Percentiles rank a stretch among this genome's conserved stretches.
phyloP scores from a whole-genome alignment of 2,888 invertebrate genomes.

The Diarsia dahlii region DNA sequence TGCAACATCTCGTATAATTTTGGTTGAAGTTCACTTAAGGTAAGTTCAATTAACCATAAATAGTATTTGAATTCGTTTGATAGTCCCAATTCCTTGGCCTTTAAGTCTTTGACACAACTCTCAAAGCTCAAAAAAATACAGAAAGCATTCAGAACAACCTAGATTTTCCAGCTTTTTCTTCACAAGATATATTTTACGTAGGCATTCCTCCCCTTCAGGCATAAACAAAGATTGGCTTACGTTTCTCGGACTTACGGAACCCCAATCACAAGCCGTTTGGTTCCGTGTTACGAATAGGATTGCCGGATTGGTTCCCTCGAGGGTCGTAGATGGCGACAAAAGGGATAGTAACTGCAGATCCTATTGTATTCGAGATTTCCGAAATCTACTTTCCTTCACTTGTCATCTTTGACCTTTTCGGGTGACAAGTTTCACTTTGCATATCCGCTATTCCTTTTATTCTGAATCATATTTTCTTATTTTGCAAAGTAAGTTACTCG shows the following conservation, averaged over 20 bases:
- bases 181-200: not conserved
- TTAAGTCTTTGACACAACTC: too few species aligned
- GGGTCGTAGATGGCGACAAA: slow-evolving; percentile 30
- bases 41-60: too few species aligned
- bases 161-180: slow-evolving; percentile 7
- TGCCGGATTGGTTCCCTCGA: slow-evolving; percentile 38
- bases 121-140: not conserved
- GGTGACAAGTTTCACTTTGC: slow-evolving; percentile 22
- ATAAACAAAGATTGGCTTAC: slow-evolving; percentile 33
- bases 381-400: slow-evolving; percentile 47
- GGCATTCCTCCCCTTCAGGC: not conserved
- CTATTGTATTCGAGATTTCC: slow-evolving; percentile 40
- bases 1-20: too few species aligned
- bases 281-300: slow-evolving; percentile 39
- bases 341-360: slow-evolving; percentile 32
- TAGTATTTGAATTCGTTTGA: too few species aligned
- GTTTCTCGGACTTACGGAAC: slow-evolving; percentile 18
- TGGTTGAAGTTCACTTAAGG: too few species aligned
- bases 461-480: not conserved
- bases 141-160: not conserved
- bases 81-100: not conserved
- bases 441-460: slow-evolving; percentile 14
- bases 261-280: slow-evolving; percentile 40
- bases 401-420: slow-evolving; percentile 25
- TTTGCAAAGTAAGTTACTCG: not conserved